Evolutionary conservation across 2,888 invertebrate species (phyloP).

Genomic region (Pseudanteris insignis): DNA sequence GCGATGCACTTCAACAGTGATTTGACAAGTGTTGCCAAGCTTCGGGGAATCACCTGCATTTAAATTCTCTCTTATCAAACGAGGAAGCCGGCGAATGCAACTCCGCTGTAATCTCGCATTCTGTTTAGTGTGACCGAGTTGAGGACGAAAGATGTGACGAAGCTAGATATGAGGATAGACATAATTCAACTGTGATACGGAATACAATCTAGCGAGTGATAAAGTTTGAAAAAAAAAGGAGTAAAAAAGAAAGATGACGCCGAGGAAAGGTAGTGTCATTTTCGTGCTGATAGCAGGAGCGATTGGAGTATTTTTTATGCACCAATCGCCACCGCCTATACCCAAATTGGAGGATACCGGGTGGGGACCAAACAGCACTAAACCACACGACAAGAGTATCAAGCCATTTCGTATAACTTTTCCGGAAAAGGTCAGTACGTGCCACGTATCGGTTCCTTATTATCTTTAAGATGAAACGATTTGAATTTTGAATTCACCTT

Average conservation of each 20-base stretch:
- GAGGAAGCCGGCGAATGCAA: too few relatives aligned
- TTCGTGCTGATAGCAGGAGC: constrained; percentile 34
- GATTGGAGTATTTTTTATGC: constrained; percentile 29
- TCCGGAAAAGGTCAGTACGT: constrained; percentile 68
- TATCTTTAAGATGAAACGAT: too few relatives aligned
- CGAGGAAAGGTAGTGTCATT: constrained; percentile 35
- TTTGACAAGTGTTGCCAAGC: too few relatives aligned
- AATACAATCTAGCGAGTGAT: background rate
- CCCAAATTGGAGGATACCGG: constrained; percentile 65
- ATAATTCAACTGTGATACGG: constrained; percentile 7
- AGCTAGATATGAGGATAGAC: constrained; percentile 4
- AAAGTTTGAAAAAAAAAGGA: background rate
- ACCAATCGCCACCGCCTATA: constrained; percentile 20
- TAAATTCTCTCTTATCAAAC: too few relatives aligned
- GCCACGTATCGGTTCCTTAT: background rate
- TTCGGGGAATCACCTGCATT: too few relatives aligned
- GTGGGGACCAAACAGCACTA: constrained; percentile 71
- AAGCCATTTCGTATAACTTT: constrained; percentile 71
- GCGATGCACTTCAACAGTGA: constrained; percentile 20
- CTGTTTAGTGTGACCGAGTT: constrained; percentile 6
- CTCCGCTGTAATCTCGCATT: too few relatives aligned
- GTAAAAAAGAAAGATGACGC: constrained; percentile 16
- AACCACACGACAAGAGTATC: constrained; percentile 68
- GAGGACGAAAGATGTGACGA: background rate
- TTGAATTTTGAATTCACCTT: too few relatives aligned